Evolutionary conservation across 2,797 vertebrate genomes (phyloP).

Genomic region (Prionace glauca): DNA sequence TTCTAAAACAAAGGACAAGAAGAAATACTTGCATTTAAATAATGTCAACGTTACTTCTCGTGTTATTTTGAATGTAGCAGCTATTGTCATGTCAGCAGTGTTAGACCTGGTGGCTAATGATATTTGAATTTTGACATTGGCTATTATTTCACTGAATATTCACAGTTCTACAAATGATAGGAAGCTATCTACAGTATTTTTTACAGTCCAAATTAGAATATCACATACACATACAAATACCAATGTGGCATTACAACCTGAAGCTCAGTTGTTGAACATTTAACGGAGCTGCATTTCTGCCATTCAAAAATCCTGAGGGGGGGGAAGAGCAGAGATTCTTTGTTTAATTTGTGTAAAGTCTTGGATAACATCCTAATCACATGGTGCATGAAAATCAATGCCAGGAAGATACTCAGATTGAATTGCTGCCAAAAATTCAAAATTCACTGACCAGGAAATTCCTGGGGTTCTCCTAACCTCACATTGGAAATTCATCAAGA

Average conservation of each 20-base stretch:
- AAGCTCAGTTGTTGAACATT: background rate
- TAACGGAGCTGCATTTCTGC: background rate
- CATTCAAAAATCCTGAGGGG: background rate
- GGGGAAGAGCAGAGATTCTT: background rate
- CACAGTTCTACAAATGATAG: background rate
- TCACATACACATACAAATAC: background rate
- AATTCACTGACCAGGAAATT: background rate
- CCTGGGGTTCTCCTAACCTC: background rate
- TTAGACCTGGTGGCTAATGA: background rate
- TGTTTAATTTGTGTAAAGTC: background rate
- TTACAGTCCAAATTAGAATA: background rate
- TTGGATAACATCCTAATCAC: background rate
- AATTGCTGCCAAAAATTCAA: background rate
- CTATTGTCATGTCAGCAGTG: background rate
- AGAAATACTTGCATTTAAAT: too few relatives aligned
- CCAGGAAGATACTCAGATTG: background rate
- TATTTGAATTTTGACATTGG: background rate
- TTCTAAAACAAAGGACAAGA: background rate
- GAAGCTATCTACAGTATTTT: background rate
- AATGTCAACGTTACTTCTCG: background rate
- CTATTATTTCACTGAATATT: conserved; percentile 6
- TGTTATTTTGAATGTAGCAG: background rate
- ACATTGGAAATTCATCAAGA: background rate
- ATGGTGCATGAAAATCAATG: background rate
- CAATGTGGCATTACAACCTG: conserved; percentile 43